Evolutionary conservation across 2,113 vertebrate species (phyloP).

Genomic region (Nansenia antarctica): DNA sequence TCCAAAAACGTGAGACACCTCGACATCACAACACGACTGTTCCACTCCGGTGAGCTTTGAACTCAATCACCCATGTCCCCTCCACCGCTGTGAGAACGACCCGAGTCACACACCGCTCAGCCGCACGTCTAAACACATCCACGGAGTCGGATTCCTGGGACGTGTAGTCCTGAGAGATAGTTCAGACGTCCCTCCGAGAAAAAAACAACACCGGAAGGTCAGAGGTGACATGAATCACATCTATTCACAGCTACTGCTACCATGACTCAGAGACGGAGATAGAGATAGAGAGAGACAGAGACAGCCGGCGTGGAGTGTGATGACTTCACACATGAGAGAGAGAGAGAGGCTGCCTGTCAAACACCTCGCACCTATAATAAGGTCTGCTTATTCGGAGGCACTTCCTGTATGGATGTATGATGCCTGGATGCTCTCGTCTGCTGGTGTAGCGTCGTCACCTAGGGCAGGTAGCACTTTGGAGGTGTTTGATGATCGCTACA

Average conservation of each 20-base stretch:
- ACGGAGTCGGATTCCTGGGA: not conserved
- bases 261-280: too few relatives aligned
- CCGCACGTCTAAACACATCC: not conserved
- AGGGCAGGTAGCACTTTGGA: not conserved
- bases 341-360: not conserved
- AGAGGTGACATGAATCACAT: not conserved
- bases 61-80: not conserved
- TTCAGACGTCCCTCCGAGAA: not conserved
- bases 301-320: not conserved
- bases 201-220: not conserved
- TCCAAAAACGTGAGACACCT: too few relatives aligned
- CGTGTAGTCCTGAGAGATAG: not conserved
- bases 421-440: not conserved
- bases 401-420: not conserved
- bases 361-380: not conserved
- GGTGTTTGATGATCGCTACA: not conserved
- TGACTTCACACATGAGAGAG: not conserved
- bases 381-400: not conserved
- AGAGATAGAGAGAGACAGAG: too few relatives aligned
- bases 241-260: not conserved
- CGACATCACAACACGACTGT: too few relatives aligned
- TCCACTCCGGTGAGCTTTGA: not conserved
- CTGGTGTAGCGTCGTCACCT: not conserved
- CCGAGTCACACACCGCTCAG: not conserved
- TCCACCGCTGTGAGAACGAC: too few relatives aligned